A percentile compares a stretch with the other conserved stretches of the same genome.
phyloP scores from a whole-genome alignment of 2,888 invertebrate genomes.

The Germaria angustata region DNA sequence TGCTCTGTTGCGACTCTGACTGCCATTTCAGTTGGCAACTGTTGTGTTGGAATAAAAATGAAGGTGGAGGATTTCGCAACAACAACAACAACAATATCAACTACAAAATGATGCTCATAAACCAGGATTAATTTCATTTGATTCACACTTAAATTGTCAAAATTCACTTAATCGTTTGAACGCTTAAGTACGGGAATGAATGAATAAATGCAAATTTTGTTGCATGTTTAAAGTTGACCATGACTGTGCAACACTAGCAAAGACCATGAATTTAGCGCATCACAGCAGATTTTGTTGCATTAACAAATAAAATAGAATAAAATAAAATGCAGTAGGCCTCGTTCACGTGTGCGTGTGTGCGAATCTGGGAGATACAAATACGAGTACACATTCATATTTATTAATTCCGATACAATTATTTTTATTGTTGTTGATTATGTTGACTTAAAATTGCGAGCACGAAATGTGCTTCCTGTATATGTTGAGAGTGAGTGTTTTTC shows the following conservation, averaged over 20 bases:
- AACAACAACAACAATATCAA: too few relatives aligned
- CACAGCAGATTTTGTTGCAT: constrained; percentile 49
- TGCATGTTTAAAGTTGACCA: constrained; percentile 34
- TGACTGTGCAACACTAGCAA: constrained; percentile 31
- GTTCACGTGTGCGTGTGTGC: constrained; percentile 7
- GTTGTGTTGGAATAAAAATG: constrained; percentile 66
- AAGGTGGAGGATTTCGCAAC: constrained; percentile 67
- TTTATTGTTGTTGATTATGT: constrained; percentile 55
- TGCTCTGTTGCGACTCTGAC: constrained; percentile 6
- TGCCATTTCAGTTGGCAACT: constrained; percentile 4
- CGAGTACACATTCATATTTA: constrained; percentile 17
- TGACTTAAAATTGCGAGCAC: constrained; percentile 11
- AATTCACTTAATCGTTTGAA: constrained; percentile 60
- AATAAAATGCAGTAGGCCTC: constrained; percentile 22
- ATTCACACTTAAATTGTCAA: constrained; percentile 78
- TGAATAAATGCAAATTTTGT: constrained; percentile 46
- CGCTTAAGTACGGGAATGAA: constrained; percentile 2
- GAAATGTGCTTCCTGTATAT: constrained; percentile 31
- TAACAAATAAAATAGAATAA: constrained; percentile 2
- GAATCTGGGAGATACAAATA: constrained; percentile 9
- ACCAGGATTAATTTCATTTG: constrained; percentile 80
- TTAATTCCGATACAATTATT: constrained; percentile 53
- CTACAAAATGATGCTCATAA: constrained; percentile 74
- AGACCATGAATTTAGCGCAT: constrained; percentile 62
- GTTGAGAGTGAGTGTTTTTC: neutral